phyloP scores from a whole-genome alignment of 53 echinoderm and acorn worm genomes.

The Echinometra lucunter region DNA sequence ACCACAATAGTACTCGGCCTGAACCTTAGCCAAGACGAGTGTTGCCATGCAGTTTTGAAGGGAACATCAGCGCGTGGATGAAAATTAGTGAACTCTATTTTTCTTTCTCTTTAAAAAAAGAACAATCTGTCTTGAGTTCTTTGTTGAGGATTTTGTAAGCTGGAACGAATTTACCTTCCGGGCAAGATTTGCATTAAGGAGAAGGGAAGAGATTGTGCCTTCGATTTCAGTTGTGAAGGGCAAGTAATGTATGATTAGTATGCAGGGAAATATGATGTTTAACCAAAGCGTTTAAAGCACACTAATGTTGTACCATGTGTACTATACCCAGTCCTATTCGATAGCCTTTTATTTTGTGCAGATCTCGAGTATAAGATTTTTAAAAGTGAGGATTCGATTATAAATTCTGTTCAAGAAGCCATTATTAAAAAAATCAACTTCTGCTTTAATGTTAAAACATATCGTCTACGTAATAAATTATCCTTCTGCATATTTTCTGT shows the following conservation, averaged over 20 bases:
- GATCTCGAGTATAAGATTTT: too few relatives aligned
- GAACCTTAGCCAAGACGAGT: not conserved
- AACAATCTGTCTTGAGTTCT: slow-evolving; percentile 14
- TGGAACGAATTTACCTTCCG: slow-evolving; percentile 29
- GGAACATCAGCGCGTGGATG: not conserved
- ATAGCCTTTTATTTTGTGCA: too few relatives aligned
- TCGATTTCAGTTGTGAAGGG: not conserved
- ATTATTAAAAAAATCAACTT: too few relatives aligned
- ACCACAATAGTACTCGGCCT: not conserved
- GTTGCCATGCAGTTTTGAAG: not conserved
- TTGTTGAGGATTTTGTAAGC: slow-evolving; percentile 42
- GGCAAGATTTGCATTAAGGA: slow-evolving; percentile 50
- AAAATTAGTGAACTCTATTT: slow-evolving; percentile 14
- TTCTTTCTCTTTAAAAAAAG: not conserved
- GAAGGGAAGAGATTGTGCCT: not conserved
- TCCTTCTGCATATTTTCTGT: too few relatives aligned
- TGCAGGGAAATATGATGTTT: not conserved
- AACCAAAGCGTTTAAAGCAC: not conserved
- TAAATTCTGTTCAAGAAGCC: too few relatives aligned
- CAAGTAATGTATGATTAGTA: not conserved
- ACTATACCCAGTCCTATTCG: too few relatives aligned
- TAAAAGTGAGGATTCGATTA: too few relatives aligned
- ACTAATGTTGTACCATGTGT: not conserved
- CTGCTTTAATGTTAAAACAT: not conserved
- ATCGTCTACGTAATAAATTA: too few relatives aligned